Conservation (phyloP, 2,888 invertebrate species). For the Caenorhabditis sp. region DNA sequence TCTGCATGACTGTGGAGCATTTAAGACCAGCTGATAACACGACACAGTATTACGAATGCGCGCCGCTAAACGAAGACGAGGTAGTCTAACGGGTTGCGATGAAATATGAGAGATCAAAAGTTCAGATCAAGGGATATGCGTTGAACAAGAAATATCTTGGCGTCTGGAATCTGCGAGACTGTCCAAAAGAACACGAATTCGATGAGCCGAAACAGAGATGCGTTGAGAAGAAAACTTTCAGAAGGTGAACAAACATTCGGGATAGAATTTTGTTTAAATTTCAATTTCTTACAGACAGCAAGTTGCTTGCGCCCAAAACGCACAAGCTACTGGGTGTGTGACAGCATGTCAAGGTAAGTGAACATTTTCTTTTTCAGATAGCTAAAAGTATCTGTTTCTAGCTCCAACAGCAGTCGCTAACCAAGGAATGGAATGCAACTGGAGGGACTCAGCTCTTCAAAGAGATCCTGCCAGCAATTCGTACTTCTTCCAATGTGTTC, state of each 20-base stretch:
- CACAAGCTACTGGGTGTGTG: slow-evolving; percentile 66
- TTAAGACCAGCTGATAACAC: slow-evolving; percentile 72
- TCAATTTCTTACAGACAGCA: slow-evolving; percentile 68
- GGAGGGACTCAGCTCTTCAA: slow-evolving; percentile 76
- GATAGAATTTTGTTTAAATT: too few species aligned
- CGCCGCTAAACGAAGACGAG: slow-evolving; percentile 79
- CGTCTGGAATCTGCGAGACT: slow-evolving; percentile 77
- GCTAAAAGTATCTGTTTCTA: slow-evolving; percentile 2
- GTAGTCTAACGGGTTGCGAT: slow-evolving; percentile 21
- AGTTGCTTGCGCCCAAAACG: slow-evolving; percentile 70
- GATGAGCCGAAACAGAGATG: slow-evolving; percentile 75
- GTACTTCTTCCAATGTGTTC: slow-evolving; percentile 81
- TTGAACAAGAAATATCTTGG: slow-evolving; percentile 77
- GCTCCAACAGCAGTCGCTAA: slow-evolving; percentile 38
- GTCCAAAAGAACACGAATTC: slow-evolving; percentile 77
- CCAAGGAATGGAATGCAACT: slow-evolving; percentile 75
- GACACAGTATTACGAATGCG: slow-evolving; percentile 76
- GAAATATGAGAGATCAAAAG: not conserved
- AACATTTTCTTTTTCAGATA: not conserved
- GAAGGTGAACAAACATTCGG: slow-evolving; percentile 48
- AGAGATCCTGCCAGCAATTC: slow-evolving; percentile 68
- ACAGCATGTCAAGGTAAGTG: slow-evolving; percentile 65
- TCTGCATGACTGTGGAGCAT: slow-evolving; percentile 81
- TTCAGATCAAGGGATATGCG: slow-evolving; percentile 69
- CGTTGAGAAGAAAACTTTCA: slow-evolving; percentile 74